Base-by-base conservation (phyloP, 2,797 vertebrate species). In the Tenualosa ilisha region DNA sequence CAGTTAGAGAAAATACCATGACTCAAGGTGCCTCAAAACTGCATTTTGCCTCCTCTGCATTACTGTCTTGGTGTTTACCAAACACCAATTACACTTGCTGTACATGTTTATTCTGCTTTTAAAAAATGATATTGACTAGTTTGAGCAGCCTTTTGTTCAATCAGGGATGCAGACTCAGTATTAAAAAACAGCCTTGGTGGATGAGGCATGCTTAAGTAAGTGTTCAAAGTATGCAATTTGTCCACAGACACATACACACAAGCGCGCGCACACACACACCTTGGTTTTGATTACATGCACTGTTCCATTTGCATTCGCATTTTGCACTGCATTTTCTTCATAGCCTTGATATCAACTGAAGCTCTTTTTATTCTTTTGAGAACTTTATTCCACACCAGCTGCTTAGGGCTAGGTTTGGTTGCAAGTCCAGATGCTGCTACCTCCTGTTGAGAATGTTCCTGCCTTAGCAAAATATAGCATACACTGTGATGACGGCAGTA, bases 181-280 rank as follows among this genome's bases (percentile, higher is more conserved):
- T 56, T 22, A 1, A 56, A 22, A 20, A 20, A 56, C 54, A 56
- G 54, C 3, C 54, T 22, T 20, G 54, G 54, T 56, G 17, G 17
- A 22, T 22, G 20, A 56, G 17, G 54, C 20, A 56, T 56, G 17
- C 17, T 46, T 22, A 56, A 20, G 54, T 56, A 3, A 56, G 20
- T 56, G 54, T 56, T 56, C 54, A 56, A 22, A 56, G 54, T 1
- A 6, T 56, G 54, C 54, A 56, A 53, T 6, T 65, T 24, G 17
- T 61, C 65, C n/a, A 81, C 72, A 68, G 13, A 79, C 65, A 84
- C 75, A 81, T 24, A 37, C 26, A 31, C 63, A 37, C 63, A 68
- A 24, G 6, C 24, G 31, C 65, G 37, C 26, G 7, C 65, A 37
- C 13, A 68, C 65, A 20, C 68, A 75, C 37, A 72, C 65, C 15